Percentiles rank a stretch among this genome's conserved stretches.
These are phyloP conservation scores for Chelon labrosus DNA, from an alignment of 2,797 vertebrate genomes.

Conservation along the genomic window DNA sequence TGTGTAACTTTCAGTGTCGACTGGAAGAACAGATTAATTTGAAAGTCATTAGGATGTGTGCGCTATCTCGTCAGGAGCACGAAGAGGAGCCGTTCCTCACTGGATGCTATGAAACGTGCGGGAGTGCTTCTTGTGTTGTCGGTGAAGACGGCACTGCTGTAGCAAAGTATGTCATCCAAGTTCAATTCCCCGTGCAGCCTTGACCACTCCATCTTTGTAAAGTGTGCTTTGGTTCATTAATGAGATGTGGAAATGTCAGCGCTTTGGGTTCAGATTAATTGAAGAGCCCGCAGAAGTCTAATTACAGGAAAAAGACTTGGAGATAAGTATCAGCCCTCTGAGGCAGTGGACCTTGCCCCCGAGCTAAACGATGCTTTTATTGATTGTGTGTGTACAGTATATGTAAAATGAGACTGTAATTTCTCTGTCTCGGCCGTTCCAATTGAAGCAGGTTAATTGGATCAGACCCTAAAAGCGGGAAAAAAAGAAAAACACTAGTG, in stretches of 20 bases:
- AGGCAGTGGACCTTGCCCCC: constrained; percentile 60
- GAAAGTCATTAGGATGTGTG: constrained; percentile 67
- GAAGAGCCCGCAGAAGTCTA: constrained; percentile 72
- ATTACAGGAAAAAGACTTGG: constrained; percentile 79
- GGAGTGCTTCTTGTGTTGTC: constrained; percentile 48
- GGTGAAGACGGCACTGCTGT: constrained; percentile 21
- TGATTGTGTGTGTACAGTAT: constrained; percentile 63
- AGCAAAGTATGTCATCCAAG: constrained; percentile 26
- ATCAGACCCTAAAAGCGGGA: constrained; percentile 53
- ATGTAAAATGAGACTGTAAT: constrained; percentile 75
- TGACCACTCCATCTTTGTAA: constrained; percentile 62
- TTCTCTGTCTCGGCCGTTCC: constrained; percentile 58
- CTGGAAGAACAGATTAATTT: constrained; percentile 59
- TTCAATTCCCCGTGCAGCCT: constrained; percentile 29
- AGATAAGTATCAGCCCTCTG: constrained; percentile 65
- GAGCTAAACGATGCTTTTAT: constrained; percentile 76
- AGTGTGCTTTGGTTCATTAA: constrained; percentile 66
- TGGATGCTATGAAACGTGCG: constrained; percentile 37
- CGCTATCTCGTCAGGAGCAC: constrained; percentile 21
- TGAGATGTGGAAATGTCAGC: constrained; percentile 78
- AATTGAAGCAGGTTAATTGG: constrained; percentile 70
- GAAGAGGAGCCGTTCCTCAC: constrained; percentile 28
- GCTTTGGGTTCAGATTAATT: constrained; percentile 77
- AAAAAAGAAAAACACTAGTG: constrained; percentile 34
- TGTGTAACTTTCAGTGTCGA: constrained; percentile 51